Evolutionary conservation across 1,140 invertebrate species (phyloP).

Genomic region (Andricus grossulariae): DNA sequence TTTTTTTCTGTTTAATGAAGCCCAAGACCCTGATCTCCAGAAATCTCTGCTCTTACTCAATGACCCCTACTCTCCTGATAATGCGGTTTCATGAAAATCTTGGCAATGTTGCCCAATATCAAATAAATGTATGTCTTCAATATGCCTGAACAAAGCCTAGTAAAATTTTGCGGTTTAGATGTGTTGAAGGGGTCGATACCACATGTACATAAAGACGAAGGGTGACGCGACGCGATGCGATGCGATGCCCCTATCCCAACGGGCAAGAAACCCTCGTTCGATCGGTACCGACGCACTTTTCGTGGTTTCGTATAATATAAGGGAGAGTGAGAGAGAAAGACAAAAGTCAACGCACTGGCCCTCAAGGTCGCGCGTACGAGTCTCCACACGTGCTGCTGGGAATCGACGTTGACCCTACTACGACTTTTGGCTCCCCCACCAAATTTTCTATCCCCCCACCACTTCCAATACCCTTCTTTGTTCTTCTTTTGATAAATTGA

Average conservation of each 20-base stretch:
- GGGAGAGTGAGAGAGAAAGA: neutral
- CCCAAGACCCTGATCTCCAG: too few species aligned
- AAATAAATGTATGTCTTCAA: neutral
- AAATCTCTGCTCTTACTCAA: too few species aligned
- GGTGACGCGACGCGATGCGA: neutral
- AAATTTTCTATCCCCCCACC: neutral
- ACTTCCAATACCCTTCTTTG: neutral
- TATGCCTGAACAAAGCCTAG: neutral
- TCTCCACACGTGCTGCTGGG: slow-evolving; percentile 12
- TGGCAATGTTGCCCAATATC: neutral
- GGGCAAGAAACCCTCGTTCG: slow-evolving; percentile 15
- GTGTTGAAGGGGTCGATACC: slow-evolving; percentile 7
- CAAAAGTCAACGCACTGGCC: slow-evolving; percentile 20
- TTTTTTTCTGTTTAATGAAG: too few species aligned
- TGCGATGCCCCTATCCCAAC: slow-evolving; percentile 9
- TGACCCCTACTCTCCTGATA: too few species aligned
- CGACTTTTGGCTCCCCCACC: slow-evolving; percentile 9
- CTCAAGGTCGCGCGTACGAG: slow-evolving; percentile 13
- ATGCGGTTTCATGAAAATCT: neutral
- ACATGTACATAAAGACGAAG: neutral
- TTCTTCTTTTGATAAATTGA: neutral
- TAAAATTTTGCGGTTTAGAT: neutral
- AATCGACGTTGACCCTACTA: slow-evolving; percentile 10
- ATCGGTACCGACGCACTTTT: slow-evolving; percentile 4
- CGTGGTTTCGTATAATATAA: neutral